phyloP scores from a whole-genome alignment of 1,140 invertebrate genomes.

The Teleogryllus occipitalis region DNA sequence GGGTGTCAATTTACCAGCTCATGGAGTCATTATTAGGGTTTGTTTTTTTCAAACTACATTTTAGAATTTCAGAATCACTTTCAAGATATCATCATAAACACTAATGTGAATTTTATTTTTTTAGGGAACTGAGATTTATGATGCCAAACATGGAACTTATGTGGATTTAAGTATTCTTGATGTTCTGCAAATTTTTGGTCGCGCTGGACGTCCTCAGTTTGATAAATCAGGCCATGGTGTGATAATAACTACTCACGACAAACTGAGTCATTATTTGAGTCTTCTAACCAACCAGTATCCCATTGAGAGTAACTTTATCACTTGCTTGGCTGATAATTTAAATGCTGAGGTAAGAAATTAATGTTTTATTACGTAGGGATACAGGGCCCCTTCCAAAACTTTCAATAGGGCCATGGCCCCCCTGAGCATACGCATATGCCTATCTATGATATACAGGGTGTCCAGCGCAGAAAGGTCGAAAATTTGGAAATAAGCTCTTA shows the following conservation, averaged over 20 bases:
- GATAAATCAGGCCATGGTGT: constrained; percentile 87
- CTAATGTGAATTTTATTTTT: constrained; percentile 23
- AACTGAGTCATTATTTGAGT: constrained; percentile 88
- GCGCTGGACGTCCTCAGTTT: constrained; percentile 93
- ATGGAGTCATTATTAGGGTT: constrained; percentile 93
- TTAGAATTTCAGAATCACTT: neutral
- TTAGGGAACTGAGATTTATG: constrained; percentile 95
- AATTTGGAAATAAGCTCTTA: no score
- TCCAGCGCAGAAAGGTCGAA: no score
- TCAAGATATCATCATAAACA: neutral
- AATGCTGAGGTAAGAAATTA: constrained; percentile 80
- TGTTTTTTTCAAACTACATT: constrained; percentile 22
- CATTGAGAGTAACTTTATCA: constrained; percentile 95
- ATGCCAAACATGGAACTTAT: constrained; percentile 89
- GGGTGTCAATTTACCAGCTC: constrained; percentile 98
- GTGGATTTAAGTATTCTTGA: constrained; percentile 95
- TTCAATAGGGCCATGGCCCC: no score
- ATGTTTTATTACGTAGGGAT: no score
- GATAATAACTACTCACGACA: constrained; percentile 91
- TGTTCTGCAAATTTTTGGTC: constrained; percentile 98
- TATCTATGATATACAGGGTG: no score
- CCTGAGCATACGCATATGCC: no score
- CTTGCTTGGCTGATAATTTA: constrained; percentile 87
- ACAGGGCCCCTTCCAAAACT: no score
- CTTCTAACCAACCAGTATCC: constrained; percentile 94